phyloP scores from a whole-genome alignment of 2,888 invertebrate species.

The Limenitis arthemis region DNA sequence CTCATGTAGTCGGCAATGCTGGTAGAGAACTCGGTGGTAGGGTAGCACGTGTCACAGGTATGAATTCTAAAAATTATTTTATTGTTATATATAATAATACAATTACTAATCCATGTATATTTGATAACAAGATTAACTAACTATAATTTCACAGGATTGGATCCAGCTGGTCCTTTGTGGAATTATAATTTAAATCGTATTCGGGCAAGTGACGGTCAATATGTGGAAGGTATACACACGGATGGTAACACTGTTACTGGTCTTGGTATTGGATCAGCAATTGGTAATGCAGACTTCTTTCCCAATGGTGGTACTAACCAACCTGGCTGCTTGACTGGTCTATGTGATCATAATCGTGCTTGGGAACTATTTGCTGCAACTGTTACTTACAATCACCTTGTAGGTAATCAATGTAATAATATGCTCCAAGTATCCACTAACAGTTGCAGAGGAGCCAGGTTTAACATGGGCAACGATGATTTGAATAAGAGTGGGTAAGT shows the following conservation, averaged over 20 bases:
- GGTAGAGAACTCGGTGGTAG: constrained; percentile 39
- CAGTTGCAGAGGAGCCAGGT: constrained; percentile 33
- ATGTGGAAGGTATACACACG: constrained; percentile 60
- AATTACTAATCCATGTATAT: neutral
- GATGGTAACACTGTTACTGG: constrained; percentile 35
- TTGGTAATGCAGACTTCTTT: constrained; percentile 71
- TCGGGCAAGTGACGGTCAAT: constrained; percentile 37
- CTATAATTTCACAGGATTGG: constrained; percentile 38
- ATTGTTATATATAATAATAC: neutral
- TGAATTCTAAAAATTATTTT: constrained; percentile 18
- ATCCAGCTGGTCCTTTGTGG: constrained; percentile 58
- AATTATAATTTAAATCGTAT: constrained; percentile 34
- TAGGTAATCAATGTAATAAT: constrained; percentile 32
- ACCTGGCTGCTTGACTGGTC: constrained; percentile 37
- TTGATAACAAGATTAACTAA: neutral
- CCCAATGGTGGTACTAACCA: constrained; percentile 64
- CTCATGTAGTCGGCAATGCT: constrained; percentile 52
- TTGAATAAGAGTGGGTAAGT: constrained; percentile 41
- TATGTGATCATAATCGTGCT: constrained; percentile 43
- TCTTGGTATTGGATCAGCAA: constrained; percentile 28
- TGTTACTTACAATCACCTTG: constrained; percentile 36
- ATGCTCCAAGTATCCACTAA: constrained; percentile 31
- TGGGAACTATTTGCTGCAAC: constrained; percentile 41
- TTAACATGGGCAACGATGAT: constrained; percentile 39
- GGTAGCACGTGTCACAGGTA: constrained; percentile 51